Percentiles rank a stretch among this genome's conserved stretches.
Evolutionary conservation across 2,113 vertebrate species (phyloP).

Genomic region (Stegostoma tigrinum): DNA sequence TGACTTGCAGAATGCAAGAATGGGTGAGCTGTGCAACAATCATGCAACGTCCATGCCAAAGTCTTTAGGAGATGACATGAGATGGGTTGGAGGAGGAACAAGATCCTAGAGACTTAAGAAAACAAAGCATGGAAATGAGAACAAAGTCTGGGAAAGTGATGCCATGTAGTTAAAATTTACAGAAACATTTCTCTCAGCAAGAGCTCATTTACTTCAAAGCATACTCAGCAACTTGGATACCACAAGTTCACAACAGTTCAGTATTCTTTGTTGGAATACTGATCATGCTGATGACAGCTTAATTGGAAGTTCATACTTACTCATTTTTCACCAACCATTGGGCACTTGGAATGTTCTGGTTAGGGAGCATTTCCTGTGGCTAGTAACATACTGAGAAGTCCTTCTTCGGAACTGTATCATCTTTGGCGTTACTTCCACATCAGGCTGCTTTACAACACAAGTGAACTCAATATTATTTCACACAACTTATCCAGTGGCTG

Average conservation of each 20-base stretch:
- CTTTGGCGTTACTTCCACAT: background rate
- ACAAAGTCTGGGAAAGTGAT: background rate
- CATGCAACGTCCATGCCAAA: background rate
- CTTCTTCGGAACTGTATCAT: slow-evolving; percentile 38
- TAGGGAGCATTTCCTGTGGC: slow-evolving; percentile 47
- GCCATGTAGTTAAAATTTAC: background rate
- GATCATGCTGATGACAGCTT: slow-evolving; percentile 52
- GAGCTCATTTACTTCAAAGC: slow-evolving; percentile 43
- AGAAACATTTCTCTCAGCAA: background rate
- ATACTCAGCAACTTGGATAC: slow-evolving; percentile 43
- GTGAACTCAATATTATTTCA: background rate
- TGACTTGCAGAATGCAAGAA: background rate
- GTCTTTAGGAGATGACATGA: background rate
- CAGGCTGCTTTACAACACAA: background rate
- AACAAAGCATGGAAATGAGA: background rate
- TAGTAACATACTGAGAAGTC: slow-evolving; percentile 43
- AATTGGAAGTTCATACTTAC: slow-evolving; percentile 59
- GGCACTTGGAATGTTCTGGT: slow-evolving; percentile 46
- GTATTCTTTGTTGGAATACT: slow-evolving; percentile 40
- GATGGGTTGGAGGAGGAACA: background rate
- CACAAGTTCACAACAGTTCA: slow-evolving; percentile 43
- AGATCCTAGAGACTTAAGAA: background rate
- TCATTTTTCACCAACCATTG: slow-evolving; percentile 47
- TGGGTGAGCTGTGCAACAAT: background rate
- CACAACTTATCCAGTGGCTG: too few species aligned